phyloP scores from a whole-genome alignment of 2,888 invertebrate genomes.

The Chymomyza caudatula region DNA sequence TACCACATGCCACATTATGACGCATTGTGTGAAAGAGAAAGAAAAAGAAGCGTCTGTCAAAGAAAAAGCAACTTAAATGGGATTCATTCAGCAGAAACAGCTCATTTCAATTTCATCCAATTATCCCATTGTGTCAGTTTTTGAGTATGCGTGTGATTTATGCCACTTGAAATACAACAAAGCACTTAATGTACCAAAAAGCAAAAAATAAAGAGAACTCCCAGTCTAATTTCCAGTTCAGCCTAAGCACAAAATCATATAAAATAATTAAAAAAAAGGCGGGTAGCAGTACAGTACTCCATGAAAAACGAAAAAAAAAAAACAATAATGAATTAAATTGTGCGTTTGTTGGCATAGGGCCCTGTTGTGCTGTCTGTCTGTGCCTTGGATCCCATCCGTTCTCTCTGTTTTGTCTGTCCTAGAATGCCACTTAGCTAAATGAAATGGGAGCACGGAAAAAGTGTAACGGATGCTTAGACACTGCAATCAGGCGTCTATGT shows the following conservation, averaged over 20 bases:
- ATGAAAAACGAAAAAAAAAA: constrained; percentile 3
- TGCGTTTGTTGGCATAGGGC: not conserved
- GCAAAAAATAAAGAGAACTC: not conserved
- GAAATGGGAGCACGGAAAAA: constrained; percentile 34
- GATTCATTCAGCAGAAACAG: constrained; percentile 32
- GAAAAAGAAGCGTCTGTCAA: not conserved
- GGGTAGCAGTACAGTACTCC: not conserved
- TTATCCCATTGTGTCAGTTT: constrained; percentile 57
- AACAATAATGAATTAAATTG: not conserved
- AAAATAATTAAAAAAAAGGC: constrained; percentile 40
- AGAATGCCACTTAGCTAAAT: constrained; percentile 52
- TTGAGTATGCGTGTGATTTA: constrained; percentile 58
- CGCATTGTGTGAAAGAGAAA: not conserved
- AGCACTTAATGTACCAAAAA: constrained; percentile 40
- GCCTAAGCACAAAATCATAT: constrained; percentile 12
- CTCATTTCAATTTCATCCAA: constrained; percentile 61
- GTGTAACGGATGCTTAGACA: constrained; percentile 34
- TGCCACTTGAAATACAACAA: constrained; percentile 59
- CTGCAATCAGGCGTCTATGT: constrained; percentile 3
- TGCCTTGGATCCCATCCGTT: not conserved
- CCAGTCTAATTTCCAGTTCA: not conserved
- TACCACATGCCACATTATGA: not conserved
- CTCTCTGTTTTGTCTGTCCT: not conserved
- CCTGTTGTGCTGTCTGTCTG: not conserved
- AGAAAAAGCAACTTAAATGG: not conserved